Conservation (phyloP, 2,888 invertebrate species). For the Eupithecia centaureata region DNA sequence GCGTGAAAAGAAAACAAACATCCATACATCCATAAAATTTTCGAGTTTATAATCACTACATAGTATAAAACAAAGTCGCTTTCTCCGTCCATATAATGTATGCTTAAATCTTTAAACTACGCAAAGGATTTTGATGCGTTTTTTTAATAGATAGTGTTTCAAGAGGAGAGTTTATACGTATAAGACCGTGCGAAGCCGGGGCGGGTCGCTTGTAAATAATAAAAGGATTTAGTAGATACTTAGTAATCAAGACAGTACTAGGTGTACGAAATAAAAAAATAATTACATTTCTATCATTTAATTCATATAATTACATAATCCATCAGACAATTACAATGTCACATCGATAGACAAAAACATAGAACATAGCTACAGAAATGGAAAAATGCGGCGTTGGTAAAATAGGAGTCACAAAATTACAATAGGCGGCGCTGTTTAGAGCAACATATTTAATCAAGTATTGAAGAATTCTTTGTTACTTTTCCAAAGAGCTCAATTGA, state of each 20-base stretch:
- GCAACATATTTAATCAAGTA: background rate
- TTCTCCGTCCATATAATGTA: too few relatives aligned
- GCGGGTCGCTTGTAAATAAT: background rate
- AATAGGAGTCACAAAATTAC: slow-evolving; percentile 8
- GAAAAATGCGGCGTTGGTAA: slow-evolving; percentile 24
- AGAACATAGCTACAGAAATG: slow-evolving; percentile 55
- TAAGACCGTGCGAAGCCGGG: too few relatives aligned
- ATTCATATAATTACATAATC: slow-evolving; percentile 69
- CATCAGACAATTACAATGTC: slow-evolving; percentile 60
- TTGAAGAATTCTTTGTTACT: background rate
- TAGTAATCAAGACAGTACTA: background rate
- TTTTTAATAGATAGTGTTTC: too few relatives aligned
- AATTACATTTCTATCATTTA: slow-evolving; percentile 59
- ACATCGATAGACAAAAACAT: slow-evolving; percentile 59
- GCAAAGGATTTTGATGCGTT: too few relatives aligned
- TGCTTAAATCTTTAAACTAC: too few relatives aligned
- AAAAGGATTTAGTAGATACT: background rate
- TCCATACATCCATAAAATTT: too few relatives aligned
- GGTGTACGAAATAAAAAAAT: background rate
- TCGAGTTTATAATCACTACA: too few relatives aligned
- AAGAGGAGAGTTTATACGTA: too few relatives aligned
- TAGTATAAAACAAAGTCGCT: too few relatives aligned
- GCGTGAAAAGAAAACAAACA: too few relatives aligned
- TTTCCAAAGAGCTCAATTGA: background rate
- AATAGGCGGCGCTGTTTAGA: slow-evolving; percentile 1